Evolutionary conservation across 2,888 invertebrate genomes (phyloP).

Genomic region (Drosophila greeni): DNA sequence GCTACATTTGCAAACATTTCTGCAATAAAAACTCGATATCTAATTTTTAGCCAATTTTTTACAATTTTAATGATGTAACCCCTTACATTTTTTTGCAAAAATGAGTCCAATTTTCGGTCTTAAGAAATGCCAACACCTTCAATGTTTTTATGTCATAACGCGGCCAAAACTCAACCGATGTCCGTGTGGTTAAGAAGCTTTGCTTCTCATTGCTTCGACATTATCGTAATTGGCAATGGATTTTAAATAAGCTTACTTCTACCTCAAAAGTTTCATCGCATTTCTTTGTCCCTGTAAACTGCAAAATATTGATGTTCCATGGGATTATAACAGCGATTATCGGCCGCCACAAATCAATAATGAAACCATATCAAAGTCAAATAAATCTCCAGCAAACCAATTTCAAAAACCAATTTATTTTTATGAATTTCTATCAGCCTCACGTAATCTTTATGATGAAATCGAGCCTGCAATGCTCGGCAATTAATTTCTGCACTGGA

Average conservation of each 20-base stretch:
- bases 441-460: conserved; percentile 61
- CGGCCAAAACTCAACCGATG: too few species aligned
- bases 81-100: too few species aligned
- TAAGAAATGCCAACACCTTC: too few species aligned
- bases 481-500: conserved; percentile 53
- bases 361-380: conserved; percentile 39
- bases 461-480: conserved; percentile 56
- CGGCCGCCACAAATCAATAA: conserved; percentile 47
- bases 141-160: too few species aligned
- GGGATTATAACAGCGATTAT: conserved; percentile 39
- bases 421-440: conserved; percentile 58
- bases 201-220: too few species aligned
- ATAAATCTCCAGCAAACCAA: conserved; percentile 50
- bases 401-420: conserved; percentile 62
- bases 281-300: conserved; percentile 13
- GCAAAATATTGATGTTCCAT: conserved; percentile 28
- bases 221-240: too few species aligned
- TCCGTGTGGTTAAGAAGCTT: too few species aligned
- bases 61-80: too few species aligned
- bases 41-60: too few species aligned
- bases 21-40: too few species aligned
- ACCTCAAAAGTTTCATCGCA: neutral
- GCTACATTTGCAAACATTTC: too few species aligned
- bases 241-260: neutral
- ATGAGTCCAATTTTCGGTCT: too few species aligned